These are phyloP conservation scores for Gambusia affinis DNA, from an alignment of 2,113 vertebrate genomes.

Conservation along the genomic window DNA sequence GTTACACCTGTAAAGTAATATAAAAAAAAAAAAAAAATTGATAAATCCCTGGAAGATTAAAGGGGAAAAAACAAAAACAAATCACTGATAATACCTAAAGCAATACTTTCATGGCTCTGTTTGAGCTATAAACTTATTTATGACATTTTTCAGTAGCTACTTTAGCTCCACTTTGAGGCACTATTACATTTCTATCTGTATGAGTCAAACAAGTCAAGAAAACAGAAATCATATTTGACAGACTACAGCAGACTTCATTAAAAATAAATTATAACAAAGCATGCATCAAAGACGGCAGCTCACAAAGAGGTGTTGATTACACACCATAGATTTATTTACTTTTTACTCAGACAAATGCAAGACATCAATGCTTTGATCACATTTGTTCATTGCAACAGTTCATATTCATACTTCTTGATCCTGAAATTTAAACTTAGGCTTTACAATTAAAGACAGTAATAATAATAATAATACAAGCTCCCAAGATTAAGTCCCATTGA, in stretches of 20 bases:
- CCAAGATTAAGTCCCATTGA: neutral
- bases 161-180: neutral
- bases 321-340: neutral
- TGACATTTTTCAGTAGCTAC: neutral
- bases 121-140: neutral
- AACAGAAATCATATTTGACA: neutral
- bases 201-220: too few species aligned
- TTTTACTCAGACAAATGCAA: neutral
- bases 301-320: neutral
- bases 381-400: constrained; percentile 11
- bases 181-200: neutral
- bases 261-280: constrained; percentile 5
- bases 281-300: constrained; percentile 16
- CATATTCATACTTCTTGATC: neutral
- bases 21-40: neutral
- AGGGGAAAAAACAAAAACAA: neutral
- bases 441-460: neutral
- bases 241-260: constrained; percentile 45
- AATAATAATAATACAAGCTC: neutral
- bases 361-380: neutral
- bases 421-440: neutral
- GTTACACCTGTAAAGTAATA: neutral
- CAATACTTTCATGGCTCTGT: neutral
- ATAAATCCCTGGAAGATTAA: neutral
- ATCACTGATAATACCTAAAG: neutral